Conservation (phyloP, 2,888 invertebrate genomes). For the Podabrus alpinus region DNA sequence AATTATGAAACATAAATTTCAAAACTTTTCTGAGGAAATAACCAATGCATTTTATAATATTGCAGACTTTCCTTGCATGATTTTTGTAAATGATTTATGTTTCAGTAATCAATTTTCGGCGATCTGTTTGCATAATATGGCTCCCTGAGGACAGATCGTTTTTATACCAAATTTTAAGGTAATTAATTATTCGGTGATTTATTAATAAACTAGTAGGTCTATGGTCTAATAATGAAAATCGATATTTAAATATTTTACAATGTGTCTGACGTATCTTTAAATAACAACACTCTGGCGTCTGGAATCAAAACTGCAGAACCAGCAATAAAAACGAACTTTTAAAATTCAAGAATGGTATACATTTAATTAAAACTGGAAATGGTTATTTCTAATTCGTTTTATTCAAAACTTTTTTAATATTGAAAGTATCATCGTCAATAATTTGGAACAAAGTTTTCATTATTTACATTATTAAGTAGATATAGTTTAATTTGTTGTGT, state of each 20-base stretch:
- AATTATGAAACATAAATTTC: not conserved
- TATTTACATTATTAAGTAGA: not conserved
- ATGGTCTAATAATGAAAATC: not conserved
- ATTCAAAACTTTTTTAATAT: not conserved
- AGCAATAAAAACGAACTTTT: not conserved
- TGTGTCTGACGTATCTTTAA: not conserved
- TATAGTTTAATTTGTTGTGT: not conserved
- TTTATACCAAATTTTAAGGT: slow-evolving; percentile 5
- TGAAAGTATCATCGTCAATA: not conserved
- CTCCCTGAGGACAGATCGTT: slow-evolving; percentile 8
- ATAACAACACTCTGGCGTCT: not conserved
- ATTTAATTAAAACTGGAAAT: not conserved
- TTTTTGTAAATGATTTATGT: slow-evolving; percentile 17
- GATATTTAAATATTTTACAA: not conserved
- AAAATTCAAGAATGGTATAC: not conserved
- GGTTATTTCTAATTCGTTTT: not conserved
- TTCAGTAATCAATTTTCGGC: slow-evolving; percentile 16
- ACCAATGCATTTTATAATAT: not conserved
- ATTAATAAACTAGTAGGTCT: not conserved
- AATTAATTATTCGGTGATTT: slow-evolving; percentile 19
- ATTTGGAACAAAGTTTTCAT: not conserved
- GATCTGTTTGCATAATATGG: slow-evolving; percentile 14
- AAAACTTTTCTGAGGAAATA: not conserved
- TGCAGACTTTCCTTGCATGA: not conserved
- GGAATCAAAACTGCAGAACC: not conserved